phyloP scores from a whole-genome alignment of 2,797 vertebrate species.

The Allobates femoralis region DNA sequence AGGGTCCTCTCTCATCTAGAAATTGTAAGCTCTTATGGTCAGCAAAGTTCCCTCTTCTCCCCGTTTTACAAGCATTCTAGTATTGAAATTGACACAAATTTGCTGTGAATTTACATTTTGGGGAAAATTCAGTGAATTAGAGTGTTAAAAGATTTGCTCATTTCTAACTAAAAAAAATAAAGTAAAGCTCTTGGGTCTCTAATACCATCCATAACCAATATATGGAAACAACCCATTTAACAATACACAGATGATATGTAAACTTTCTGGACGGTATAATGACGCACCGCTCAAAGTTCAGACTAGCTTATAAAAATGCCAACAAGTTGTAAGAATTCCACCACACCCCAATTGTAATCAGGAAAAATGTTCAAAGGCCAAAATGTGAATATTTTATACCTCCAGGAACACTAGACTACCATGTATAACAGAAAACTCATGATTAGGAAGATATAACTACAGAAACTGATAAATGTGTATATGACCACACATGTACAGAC shows the following conservation, averaged over 20 bases:
- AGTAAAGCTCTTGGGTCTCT: not conserved
- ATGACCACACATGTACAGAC: too few species aligned
- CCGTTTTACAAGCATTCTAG: too few species aligned
- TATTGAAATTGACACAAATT: too few species aligned
- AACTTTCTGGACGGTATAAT: not conserved
- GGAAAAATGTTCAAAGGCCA: slow-evolving; percentile 17
- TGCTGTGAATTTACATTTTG: too few species aligned
- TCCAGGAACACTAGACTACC: not conserved
- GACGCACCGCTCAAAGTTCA: slow-evolving; percentile 50
- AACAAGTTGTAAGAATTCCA: slow-evolving; percentile 31
- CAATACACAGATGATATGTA: not conserved
- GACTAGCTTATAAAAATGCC: slow-evolving; percentile 53
- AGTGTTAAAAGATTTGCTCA: not conserved
- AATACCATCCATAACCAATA: not conserved
- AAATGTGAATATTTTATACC: not conserved
- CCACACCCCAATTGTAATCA: slow-evolving; percentile 36
- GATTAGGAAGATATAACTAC: too few species aligned
- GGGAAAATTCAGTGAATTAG: too few species aligned
- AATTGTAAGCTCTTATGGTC: too few species aligned
- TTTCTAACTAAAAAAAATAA: not conserved
- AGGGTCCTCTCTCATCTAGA: too few species aligned
- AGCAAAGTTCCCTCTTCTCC: too few species aligned
- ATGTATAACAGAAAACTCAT: not conserved
- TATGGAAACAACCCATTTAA: not conserved
- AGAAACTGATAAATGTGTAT: too few species aligned